Evolutionary conservation across 37 sponge, comb jelly and placozoan species (phyloP), one percentile per base, ranked within the genome.

Genomic region (Diacarnus erythraeanus): DNA sequence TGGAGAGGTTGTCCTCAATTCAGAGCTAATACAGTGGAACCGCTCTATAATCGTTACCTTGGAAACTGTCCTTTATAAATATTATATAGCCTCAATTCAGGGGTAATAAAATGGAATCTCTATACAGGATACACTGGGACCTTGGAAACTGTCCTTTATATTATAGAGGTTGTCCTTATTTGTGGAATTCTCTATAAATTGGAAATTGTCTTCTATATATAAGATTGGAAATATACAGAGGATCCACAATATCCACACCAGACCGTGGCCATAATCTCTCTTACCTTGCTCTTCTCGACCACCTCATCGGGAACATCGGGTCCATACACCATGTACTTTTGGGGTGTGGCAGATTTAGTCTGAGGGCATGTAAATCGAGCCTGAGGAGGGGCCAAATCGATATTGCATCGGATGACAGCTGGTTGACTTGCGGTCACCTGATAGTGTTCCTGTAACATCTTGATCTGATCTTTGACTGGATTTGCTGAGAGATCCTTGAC

Each of bases 321-420:
- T 0, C 57, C 83, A 56, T 83, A 83, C 57, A 54, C 69, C 39
- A 34, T 3, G 9, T 31, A 2, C 26, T 1, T 1, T n/a, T 29
- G 37, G 0, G 43, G 31, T 5, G 33, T 15, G 10, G 68, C 21
- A 20, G 18, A 27, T 66, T 75, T 75, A 20, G 38, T 67, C 58
- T 83, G 83, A 5, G 83, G 83, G 37, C 83, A 83, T 34, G 65
- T 21, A 41, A 57, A 68, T 30, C 83, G 35, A 2, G 83, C 83
- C 2, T 17, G 34, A 15, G 83, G 83, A 10, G 69, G 41, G 9
- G 69, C 39, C 23, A 82, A 38, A 64, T 26, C 41, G 30, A 83
- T 64, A 26, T 2, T 40, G 38, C 76, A 83, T 12, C 41, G 35
- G 69, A 83, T 54, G 29, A 22, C 35, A 9, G 38, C 15, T 2